Evolutionary conservation across 2,888 invertebrate genomes (phyloP).

Genomic region (Mesochorus sp.): DNA sequence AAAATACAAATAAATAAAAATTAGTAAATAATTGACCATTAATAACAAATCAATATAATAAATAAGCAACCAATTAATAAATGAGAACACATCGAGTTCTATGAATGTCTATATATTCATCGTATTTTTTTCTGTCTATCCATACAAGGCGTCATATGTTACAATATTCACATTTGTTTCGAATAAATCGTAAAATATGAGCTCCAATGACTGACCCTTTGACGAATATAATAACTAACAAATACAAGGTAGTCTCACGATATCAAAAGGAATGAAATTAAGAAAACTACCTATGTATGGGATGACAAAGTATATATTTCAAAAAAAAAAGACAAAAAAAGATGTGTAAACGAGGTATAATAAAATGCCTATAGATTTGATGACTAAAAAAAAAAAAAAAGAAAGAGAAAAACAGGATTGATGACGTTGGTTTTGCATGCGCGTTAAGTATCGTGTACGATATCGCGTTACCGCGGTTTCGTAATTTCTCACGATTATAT

Average conservation of each 20-base stretch:
- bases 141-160: no score
- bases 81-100: no score
- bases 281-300: conserved; percentile 12
- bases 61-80: no score
- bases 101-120: no score
- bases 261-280: conserved; percentile 28
- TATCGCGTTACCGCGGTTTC: conserved; percentile 36
- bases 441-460: conserved; percentile 28
- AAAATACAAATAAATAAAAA: no score
- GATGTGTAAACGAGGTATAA: not conserved
- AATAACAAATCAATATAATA: no score
- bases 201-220: not conserved
- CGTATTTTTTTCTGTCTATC: no score
- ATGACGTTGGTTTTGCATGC: conserved; percentile 36
- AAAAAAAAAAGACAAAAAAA: conserved; percentile 11
- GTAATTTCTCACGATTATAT: conserved; percentile 26
- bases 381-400: conserved; percentile 2
- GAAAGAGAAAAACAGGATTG: conserved; percentile 10
- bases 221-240: not conserved
- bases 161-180: no score
- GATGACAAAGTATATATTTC: not conserved
- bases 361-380: not conserved
- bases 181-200: no score
- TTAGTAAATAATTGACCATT: no score
- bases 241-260: conserved; percentile 16